These are phyloP conservation scores for Leuciscus idus DNA, from an alignment of 2,113 vertebrate genomes.

Conservation along the genomic window DNA sequence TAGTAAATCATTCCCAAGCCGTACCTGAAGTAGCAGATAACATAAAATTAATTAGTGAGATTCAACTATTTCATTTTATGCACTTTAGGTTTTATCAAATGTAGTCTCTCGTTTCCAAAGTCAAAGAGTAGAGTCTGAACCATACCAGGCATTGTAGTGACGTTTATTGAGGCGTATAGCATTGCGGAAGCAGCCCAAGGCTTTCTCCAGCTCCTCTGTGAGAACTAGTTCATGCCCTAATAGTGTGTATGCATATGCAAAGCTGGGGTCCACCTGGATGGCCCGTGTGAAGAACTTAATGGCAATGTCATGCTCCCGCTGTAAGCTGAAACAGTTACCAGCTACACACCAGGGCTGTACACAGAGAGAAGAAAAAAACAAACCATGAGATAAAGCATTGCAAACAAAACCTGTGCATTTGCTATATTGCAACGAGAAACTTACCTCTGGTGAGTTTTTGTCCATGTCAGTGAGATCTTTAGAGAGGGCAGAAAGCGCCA, in stretches of 20 bases:
- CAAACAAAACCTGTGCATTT: not conserved
- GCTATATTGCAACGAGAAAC: not conserved
- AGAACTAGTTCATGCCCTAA: slow-evolving; percentile 95
- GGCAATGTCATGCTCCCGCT: slow-evolving; percentile 96
- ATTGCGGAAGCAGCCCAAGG: slow-evolving; percentile 93
- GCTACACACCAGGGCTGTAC: slow-evolving; percentile 95
- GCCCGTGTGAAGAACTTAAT: slow-evolving; percentile 99
- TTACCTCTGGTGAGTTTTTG: slow-evolving; percentile 97
- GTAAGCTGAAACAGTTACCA: slow-evolving; percentile 98
- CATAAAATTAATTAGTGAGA: too few relatives aligned
- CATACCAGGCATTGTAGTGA: slow-evolving; percentile 96
- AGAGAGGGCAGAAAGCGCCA: slow-evolving; percentile 93
- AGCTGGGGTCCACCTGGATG: slow-evolving; percentile 97
- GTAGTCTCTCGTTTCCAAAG: not conserved
- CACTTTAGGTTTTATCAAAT: not conserved
- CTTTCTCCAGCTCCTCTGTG: slow-evolving; percentile 96
- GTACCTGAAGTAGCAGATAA: slow-evolving; percentile 80
- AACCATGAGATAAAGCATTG: not conserved
- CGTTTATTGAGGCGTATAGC: slow-evolving; percentile 94
- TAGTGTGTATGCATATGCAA: slow-evolving; percentile 96
- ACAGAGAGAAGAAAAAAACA: not conserved
- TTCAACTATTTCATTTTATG: not conserved
- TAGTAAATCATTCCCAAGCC: slow-evolving; percentile 99
- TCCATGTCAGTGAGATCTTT: slow-evolving; percentile 99
- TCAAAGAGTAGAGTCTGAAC: not conserved